Conservation (phyloP, 2,888 invertebrate species). For the Erynnis tages region DNA sequence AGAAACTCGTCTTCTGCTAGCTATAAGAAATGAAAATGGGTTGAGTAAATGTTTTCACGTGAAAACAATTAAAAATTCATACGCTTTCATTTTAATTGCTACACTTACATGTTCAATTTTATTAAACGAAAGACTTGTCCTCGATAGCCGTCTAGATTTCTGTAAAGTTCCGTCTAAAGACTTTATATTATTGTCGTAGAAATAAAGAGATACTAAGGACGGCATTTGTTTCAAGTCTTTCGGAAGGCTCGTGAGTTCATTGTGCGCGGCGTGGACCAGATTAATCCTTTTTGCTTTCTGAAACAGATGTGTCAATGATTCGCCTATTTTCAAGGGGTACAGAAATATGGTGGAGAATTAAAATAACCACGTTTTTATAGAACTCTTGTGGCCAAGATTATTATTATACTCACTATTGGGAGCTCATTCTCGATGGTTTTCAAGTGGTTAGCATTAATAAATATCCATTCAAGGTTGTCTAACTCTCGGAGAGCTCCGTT, state of each 20-base stretch:
- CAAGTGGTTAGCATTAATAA: constrained; percentile 89
- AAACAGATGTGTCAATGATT: constrained; percentile 33
- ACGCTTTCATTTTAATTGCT: constrained; percentile 30
- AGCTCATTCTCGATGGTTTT: constrained; percentile 88
- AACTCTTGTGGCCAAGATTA: neutral
- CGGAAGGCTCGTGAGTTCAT: constrained; percentile 86
- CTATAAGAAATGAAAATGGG: constrained; percentile 54
- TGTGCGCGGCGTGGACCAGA: constrained; percentile 88
- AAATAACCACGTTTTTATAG: neutral
- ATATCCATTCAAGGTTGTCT: constrained; percentile 87
- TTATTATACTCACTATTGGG: constrained; percentile 79
- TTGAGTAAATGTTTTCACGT: neutral
- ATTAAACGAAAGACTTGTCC: constrained; percentile 87
- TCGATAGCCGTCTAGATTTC: constrained; percentile 84
- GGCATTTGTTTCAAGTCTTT: constrained; percentile 86
- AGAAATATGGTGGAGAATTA: neutral
- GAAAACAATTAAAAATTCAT: neutral
- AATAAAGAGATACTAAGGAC: constrained; percentile 85
- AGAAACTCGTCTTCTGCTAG: constrained; percentile 88
- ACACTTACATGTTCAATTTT: constrained; percentile 85
- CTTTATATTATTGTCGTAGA: constrained; percentile 87
- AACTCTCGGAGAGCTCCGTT: constrained; percentile 90
- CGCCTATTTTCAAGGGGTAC: neutral
- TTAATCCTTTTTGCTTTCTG: constrained; percentile 83
- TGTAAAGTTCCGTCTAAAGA: constrained; percentile 87